Evolutionary conservation across 2,888 invertebrate species (phyloP).

Genomic region (Bugula neritina): DNA sequence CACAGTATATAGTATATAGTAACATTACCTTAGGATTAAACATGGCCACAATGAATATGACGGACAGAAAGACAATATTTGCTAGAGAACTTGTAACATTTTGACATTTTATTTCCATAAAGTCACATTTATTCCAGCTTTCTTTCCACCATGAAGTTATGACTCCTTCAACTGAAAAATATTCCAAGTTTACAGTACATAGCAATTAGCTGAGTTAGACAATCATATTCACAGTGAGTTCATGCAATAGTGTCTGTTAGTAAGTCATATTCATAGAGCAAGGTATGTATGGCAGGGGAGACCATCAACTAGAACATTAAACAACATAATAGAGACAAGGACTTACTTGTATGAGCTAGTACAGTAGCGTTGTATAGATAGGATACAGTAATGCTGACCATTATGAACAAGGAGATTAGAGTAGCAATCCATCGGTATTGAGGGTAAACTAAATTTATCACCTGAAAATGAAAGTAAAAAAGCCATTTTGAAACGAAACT

Average conservation of each 20-base stretch:
- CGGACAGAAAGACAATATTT: neutral
- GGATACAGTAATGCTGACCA: constrained; percentile 51
- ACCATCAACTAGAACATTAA: no score
- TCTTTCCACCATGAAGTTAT: neutral
- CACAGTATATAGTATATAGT: no score
- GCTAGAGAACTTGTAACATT: neutral
- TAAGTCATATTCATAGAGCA: no score
- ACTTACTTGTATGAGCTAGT: constrained; percentile 49
- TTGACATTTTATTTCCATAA: neutral
- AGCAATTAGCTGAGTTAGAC: no score
- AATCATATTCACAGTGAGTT: no score
- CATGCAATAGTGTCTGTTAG: no score
- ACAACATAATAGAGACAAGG: no score
- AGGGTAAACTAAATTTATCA: constrained; percentile 41
- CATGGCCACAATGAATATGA: neutral
- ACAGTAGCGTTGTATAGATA: constrained; percentile 49
- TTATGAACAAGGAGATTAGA: constrained; percentile 47
- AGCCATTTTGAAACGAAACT: no score
- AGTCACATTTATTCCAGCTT: neutral
- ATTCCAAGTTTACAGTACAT: no score
- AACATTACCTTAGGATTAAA: neutral
- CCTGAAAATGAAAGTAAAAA: constrained; percentile 35
- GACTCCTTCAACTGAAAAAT: neutral
- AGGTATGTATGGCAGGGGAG: no score
- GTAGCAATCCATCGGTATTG: constrained; percentile 45